A percentile compares a stretch with the other conserved stretches of the same genome.
These are phyloP conservation scores for Ctenicera cuprea DNA, from an alignment of 2,888 invertebrate species.

Conservation along the genomic window DNA sequence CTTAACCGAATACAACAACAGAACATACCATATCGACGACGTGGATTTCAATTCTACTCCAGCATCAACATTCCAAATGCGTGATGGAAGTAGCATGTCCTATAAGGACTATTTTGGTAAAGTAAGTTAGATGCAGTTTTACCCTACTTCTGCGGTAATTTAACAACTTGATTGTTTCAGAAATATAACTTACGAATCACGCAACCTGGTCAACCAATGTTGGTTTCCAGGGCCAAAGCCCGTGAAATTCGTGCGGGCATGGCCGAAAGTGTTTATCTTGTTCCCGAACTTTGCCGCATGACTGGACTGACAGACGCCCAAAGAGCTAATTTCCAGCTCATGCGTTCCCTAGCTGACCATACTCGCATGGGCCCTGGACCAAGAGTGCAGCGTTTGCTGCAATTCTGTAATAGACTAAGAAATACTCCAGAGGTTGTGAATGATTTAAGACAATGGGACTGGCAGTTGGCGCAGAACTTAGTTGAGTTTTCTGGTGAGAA, in stretches of 20 bases:
- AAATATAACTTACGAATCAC: conserved; percentile 82
- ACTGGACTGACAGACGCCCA: conserved; percentile 83
- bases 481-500: conserved; percentile 77
- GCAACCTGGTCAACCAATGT: conserved; percentile 86
- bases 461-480: conserved; percentile 79
- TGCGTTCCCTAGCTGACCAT: conserved; percentile 82
- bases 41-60: conserved; percentile 80
- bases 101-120: conserved; percentile 80
- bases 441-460: conserved; percentile 83
- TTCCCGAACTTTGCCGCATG: conserved; percentile 90
- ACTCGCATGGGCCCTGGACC: conserved; percentile 84
- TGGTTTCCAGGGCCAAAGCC: conserved; percentile 82
- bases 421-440: conserved; percentile 72
- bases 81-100: conserved; percentile 74
- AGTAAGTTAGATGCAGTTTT: too few relatives aligned
- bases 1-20: conserved; percentile 86
- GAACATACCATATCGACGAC: conserved; percentile 84
- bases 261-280: conserved; percentile 80
- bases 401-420: conserved; percentile 80
- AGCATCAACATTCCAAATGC: conserved; percentile 76
- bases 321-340: conserved; percentile 75
- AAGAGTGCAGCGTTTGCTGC: conserved; percentile 80
- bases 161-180: conserved; percentile 69
- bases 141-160: neutral
- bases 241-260: conserved; percentile 84